Evolutionary conservation across 2,888 invertebrate species (phyloP), one percentile per base, ranked within the genome.

Genomic region (Lithosia quadra): DNA sequence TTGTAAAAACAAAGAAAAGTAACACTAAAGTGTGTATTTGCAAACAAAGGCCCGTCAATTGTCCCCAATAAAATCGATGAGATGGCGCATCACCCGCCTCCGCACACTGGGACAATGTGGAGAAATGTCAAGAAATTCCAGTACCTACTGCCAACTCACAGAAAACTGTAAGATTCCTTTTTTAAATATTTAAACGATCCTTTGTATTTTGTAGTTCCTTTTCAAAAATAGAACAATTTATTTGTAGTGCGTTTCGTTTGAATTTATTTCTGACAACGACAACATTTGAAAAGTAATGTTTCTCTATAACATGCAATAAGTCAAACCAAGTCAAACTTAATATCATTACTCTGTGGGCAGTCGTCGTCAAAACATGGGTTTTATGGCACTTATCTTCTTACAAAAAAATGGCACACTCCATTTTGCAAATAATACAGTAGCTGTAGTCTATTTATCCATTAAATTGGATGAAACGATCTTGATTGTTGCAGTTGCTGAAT

Each of bases 21-120:
- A 79, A 73, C 81, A 81, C 75, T 82, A 77, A 81, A 80, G 76
- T 74, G 78, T 80, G 84, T 84, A 92, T 92, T 92, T 91, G 88
- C 92, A 92, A 89, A 92, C 92, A 92, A 92, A 89, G 87, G 87
- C 84, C 84, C 86, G 88, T 88, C 90, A 88, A 90, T 92, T 88
- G 88, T 86, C 85, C 81, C 88, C 89, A 90, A 90, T 91, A 90
- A 89, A 90, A 90, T 88, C 86, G 87, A 91, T 90, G 88, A 88
- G 85, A 86, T 84, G 86, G 84, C 86, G 83, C 82, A 87, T 88
- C 91, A 89, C 81, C 85, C 82, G 82, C 80, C 76, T 13, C 43
- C 56, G 65, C 67, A 62, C 65, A 72, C 73, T 69, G 75, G 83
- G 88, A 91, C 91, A 91, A 91, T 90, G 90, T 88, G 87, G 82